Percentiles rank a stretch among this genome's conserved stretches.
Conservation (phyloP, 2,113 vertebrate species). For the Laticauda laticaudata region DNA sequence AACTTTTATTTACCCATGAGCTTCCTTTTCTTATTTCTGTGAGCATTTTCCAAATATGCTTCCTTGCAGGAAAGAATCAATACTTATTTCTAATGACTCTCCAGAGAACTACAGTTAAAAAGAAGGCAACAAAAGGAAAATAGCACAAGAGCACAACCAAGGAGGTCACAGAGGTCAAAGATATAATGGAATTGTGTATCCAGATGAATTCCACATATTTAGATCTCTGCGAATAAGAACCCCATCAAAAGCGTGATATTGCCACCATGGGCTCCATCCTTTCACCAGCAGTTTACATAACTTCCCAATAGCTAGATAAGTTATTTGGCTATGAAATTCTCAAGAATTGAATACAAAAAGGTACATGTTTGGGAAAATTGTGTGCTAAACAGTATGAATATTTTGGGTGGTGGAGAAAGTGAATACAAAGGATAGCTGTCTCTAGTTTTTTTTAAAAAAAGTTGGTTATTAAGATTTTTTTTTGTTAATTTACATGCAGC, state of each 20-base stretch:
- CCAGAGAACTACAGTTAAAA: constrained; percentile 12
- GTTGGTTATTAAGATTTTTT: neutral
- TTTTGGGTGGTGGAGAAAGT: neutral
- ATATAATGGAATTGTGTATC: neutral
- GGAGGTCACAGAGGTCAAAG: neutral
- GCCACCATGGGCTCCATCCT: neutral
- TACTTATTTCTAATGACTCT: constrained; percentile 22
- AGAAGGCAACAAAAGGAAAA: constrained; percentile 24
- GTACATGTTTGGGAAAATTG: neutral
- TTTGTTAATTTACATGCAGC: neutral
- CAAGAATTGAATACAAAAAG: neutral
- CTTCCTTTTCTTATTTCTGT: neutral
- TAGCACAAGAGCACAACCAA: constrained; percentile 17
- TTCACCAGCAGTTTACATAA: neutral
- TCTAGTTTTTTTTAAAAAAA: neutral
- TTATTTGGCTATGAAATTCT: neutral
- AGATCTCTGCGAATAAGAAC: neutral
- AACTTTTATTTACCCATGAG: neutral
- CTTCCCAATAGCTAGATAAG: neutral
- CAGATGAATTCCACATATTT: constrained; percentile 22
- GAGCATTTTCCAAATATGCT: constrained; percentile 33
- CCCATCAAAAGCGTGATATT: neutral
- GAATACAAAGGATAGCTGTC: neutral
- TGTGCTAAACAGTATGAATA: neutral
- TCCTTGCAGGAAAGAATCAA: constrained; percentile 25